Base-by-base conservation (phyloP, 2,888 invertebrate species). In the Tiliacea citrago region DNA sequence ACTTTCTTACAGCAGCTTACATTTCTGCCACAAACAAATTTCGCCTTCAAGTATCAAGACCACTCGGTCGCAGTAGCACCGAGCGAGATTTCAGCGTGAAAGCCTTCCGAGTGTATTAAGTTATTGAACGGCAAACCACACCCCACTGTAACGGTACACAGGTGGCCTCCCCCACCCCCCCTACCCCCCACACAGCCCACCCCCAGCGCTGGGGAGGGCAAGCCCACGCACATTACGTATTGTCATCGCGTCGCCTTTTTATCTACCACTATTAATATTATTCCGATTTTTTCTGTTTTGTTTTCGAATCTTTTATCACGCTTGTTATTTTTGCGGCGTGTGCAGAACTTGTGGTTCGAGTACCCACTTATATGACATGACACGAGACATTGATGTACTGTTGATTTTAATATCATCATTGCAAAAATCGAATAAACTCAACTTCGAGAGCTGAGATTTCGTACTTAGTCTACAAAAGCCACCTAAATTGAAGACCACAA, bases 61-160 rank as follows among this genome's bases (percentile, higher is more conserved):
- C 53, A 55, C 39, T 87, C 73, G 67, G 84, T 81, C 92, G 83
- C 87, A 86, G 87, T 87, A 84, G 39, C 91, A 77, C 84, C 84
- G 89, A 93, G 95, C 93, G 95, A 96, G 96, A 96, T 96, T 96
- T 96, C 94, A 96, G 94, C 95, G 93, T 95, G 96, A 95, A 96
- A 96, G 95, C 96, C 96, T 96, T 95, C 94, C 95, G 93, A 95
- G 95, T 94, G 96, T 96, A 96, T 96, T 96, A 96, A 96, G 96
- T 96, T 96, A 96, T 96, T 95, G 96, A 96, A 96, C 96, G 96
- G 96, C 96, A 96, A 96, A 96, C 96, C 96, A 96, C 96, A 96
- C 96, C 96, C 96, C 92, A 91, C 93, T 95, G 95, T 95, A 94
- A 95, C 94, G 92, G 91, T 93, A 93, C 93, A 93, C 93, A 93